A percentile compares a stretch with the other conserved stretches of the same genome.
Conservation (phyloP, 2,113 vertebrate species). For the Oncorhynchus masou region DNA sequence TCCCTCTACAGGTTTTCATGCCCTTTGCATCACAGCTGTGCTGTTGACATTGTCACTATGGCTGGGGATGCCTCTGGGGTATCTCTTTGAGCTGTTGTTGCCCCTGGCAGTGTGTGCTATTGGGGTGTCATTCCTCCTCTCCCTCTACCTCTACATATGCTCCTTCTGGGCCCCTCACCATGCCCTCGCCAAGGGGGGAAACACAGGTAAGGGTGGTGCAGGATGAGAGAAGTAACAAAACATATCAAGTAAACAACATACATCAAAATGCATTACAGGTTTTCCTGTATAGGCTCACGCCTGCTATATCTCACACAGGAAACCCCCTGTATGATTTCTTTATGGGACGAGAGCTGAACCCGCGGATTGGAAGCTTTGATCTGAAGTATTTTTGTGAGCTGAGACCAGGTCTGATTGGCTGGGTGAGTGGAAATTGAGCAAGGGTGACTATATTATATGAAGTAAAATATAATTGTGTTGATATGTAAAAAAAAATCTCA, state of each 20-base stretch:
- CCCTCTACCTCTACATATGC: slow-evolving; percentile 80
- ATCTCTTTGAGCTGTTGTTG: slow-evolving; percentile 77
- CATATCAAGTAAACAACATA: background rate
- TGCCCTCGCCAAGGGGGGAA: slow-evolving; percentile 80
- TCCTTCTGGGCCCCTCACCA: slow-evolving; percentile 74
- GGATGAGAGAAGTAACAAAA: background rate
- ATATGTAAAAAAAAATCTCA: background rate
- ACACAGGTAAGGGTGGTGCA: slow-evolving; percentile 79
- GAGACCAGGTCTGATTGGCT: slow-evolving; percentile 87
- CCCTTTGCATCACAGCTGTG: slow-evolving; percentile 71
- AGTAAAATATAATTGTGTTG: background rate
- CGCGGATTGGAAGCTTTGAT: slow-evolving; percentile 82
- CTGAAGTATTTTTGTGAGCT: slow-evolving; percentile 91
- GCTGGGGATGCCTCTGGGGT: slow-evolving; percentile 71
- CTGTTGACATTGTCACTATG: slow-evolving; percentile 66
- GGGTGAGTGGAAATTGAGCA: slow-evolving; percentile 74
- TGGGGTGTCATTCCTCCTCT: slow-evolving; percentile 72
- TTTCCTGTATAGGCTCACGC: background rate
- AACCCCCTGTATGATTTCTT: slow-evolving; percentile 88
- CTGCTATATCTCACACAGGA: slow-evolving; percentile 64
- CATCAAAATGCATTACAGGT: too few species aligned
- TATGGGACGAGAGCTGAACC: slow-evolving; percentile 88
- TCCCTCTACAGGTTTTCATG: slow-evolving; percentile 74
- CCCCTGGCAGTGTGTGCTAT: slow-evolving; percentile 75
- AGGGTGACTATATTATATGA: background rate